Evolutionary conservation across 2,797 vertebrate genomes (phyloP).

Genomic region (Gymnoscopelus microlampas): DNA sequence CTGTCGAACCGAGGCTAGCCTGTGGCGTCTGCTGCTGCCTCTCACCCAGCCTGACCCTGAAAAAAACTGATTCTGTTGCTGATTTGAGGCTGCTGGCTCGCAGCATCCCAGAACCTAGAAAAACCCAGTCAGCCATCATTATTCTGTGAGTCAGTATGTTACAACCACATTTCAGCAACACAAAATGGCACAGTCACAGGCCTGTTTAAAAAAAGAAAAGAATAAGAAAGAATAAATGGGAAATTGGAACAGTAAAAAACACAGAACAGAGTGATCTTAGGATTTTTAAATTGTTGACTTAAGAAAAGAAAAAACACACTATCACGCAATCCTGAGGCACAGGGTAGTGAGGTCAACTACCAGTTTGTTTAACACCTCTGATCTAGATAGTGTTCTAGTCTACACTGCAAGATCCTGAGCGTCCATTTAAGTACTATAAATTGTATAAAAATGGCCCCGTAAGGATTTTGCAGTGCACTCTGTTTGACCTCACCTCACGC

Average conservation of each 20-base stretch:
- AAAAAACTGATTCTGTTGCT: slow-evolving; percentile 33
- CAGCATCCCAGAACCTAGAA: slow-evolving; percentile 33
- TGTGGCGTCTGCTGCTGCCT: slow-evolving; percentile 29
- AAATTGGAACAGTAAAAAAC: too few species aligned
- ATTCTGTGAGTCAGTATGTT: slow-evolving; percentile 34
- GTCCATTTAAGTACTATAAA: too few species aligned
- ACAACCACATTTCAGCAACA: slow-evolving; percentile 42
- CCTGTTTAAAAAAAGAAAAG: neutral
- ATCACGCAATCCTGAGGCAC: too few species aligned
- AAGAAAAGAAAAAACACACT: too few species aligned
- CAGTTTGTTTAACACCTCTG: neutral
- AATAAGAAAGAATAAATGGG: too few species aligned
- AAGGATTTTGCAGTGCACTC: slow-evolving; percentile 15
- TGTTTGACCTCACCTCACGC: slow-evolving; percentile 50
- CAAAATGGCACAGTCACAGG: slow-evolving; percentile 21
- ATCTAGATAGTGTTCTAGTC: slow-evolving; percentile 37
- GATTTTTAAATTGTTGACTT: too few species aligned
- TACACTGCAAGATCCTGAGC: too few species aligned
- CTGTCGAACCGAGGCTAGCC: slow-evolving; percentile 22
- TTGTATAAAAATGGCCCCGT: too few species aligned
- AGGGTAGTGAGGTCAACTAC: too few species aligned
- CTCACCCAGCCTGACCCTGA: slow-evolving; percentile 50
- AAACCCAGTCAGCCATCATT: slow-evolving; percentile 34
- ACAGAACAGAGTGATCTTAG: too few species aligned
- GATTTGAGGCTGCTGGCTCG: slow-evolving; percentile 59